A percentile compares a stretch with the other conserved stretches of the same genome.
Evolutionary conservation across 2,888 invertebrate genomes (phyloP).

Genomic region (Diarsia brunnea): DNA sequence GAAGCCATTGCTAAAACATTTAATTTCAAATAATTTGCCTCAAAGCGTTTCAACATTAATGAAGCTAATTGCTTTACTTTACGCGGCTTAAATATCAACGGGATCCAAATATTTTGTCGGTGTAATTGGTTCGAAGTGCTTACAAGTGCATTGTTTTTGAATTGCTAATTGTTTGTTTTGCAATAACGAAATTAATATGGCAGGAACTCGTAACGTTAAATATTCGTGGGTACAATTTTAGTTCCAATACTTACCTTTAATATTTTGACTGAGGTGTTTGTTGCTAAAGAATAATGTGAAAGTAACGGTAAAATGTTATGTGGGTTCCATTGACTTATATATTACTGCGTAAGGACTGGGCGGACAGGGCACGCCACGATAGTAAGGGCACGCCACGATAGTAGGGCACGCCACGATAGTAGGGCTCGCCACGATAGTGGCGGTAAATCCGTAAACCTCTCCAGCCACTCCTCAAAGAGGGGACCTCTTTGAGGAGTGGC

Average conservation of each 20-base stretch:
- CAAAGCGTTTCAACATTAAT: constrained; percentile 29
- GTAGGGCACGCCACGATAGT: no score
- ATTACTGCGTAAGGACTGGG: no score
- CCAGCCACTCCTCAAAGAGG: no score
- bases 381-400: no score
- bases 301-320: no score
- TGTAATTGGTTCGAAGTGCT: constrained; percentile 37
- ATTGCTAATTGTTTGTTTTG: constrained; percentile 21
- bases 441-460: no score
- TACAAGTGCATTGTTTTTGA: constrained; percentile 31
- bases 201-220: not conserved
- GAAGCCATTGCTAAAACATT: constrained; percentile 14
- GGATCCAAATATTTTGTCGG: constrained; percentile 28
- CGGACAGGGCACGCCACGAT: no score
- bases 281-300: not conserved
- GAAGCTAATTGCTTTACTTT: constrained; percentile 35
- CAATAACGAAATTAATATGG: constrained; percentile 14
- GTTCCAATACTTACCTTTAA: not conserved
- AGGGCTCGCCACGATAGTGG: no score
- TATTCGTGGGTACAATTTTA: not conserved
- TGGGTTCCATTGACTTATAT: no score
- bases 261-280: not conserved
- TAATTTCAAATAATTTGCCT: constrained; percentile 18
- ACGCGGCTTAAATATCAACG: constrained; percentile 31
- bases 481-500: no score